phyloP scores from a whole-genome alignment of 2,113 vertebrate genomes.

The Centropus unirufus region DNA sequence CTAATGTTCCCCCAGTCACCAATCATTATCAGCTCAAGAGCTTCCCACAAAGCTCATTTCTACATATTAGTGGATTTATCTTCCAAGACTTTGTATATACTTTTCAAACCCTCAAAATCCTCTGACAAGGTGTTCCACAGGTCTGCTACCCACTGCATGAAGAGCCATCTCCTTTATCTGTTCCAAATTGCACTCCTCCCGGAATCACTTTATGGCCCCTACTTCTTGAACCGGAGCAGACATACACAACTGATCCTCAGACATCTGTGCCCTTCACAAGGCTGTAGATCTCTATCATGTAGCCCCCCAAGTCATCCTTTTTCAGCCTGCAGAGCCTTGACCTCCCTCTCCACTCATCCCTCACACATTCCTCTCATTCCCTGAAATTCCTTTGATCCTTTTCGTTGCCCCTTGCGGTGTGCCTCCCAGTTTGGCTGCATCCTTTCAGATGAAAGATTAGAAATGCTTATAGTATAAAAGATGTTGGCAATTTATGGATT shows the following conservation, averaged over 20 bases:
- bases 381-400: slow-evolving; percentile 14
- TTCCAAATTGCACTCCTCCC: background rate
- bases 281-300: background rate
- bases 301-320: background rate
- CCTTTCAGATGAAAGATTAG: slow-evolving; percentile 3
- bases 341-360: background rate
- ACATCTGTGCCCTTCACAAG: background rate
- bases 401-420: background rate
- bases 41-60: background rate
- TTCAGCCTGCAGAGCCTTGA: background rate
- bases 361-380: slow-evolving; percentile 47
- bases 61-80: background rate
- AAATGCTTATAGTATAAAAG: background rate
- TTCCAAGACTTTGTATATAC: background rate
- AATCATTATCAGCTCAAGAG: slow-evolving; percentile 28
- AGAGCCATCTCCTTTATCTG: background rate
- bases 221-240: background rate
- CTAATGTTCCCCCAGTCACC: slow-evolving; percentile 53
- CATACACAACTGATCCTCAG: background rate
- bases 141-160: background rate
- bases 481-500: background rate
- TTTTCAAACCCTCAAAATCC: background rate
- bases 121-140: background rate
- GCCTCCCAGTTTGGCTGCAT: background rate
- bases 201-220: background rate